Conservation (phyloP, 1,140 invertebrate species). For the Hydropsyche tenuis region DNA sequence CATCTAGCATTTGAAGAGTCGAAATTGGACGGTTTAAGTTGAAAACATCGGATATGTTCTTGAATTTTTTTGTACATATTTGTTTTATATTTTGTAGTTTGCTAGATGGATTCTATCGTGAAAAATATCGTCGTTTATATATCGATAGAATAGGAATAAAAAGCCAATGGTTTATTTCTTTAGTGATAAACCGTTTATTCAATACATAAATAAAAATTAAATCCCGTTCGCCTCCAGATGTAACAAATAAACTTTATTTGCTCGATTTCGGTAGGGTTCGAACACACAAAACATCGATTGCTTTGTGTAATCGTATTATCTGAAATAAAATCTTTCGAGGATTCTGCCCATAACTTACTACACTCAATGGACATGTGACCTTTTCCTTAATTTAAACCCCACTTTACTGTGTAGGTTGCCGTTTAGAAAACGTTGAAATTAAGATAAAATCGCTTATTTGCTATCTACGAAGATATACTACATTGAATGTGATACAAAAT, state of each 20-base stretch:
- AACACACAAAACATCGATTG: slow-evolving; percentile 27
- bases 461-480: too few relatives aligned
- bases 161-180: not conserved
- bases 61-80: too few relatives aligned
- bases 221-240: not conserved
- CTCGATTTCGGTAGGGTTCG: slow-evolving; percentile 14
- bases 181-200: too few relatives aligned
- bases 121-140: too few relatives aligned
- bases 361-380: slow-evolving; percentile 22
- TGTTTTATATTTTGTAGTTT: too few relatives aligned
- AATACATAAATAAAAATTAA: slow-evolving; percentile 15
- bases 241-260: slow-evolving; percentile 9
- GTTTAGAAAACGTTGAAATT: slow-evolving; percentile 19
- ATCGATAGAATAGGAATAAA: too few relatives aligned
- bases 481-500: too few relatives aligned
- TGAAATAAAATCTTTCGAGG: slow-evolving; percentile 24
- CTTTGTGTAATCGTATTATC: slow-evolving; percentile 25
- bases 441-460: slow-evolving; percentile 4
- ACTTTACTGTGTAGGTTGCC: not conserved
- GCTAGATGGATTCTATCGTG: too few relatives aligned
- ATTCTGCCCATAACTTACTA: slow-evolving; percentile 21
- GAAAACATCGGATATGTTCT: too few relatives aligned
- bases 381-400: slow-evolving; percentile 24
- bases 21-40: too few relatives aligned
- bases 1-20: too few relatives aligned